Percentiles rank a stretch among this genome's conserved stretches.
Evolutionary conservation across 2,797 vertebrate genomes (phyloP).

Genomic region (Trematomus bernacchii): DNA sequence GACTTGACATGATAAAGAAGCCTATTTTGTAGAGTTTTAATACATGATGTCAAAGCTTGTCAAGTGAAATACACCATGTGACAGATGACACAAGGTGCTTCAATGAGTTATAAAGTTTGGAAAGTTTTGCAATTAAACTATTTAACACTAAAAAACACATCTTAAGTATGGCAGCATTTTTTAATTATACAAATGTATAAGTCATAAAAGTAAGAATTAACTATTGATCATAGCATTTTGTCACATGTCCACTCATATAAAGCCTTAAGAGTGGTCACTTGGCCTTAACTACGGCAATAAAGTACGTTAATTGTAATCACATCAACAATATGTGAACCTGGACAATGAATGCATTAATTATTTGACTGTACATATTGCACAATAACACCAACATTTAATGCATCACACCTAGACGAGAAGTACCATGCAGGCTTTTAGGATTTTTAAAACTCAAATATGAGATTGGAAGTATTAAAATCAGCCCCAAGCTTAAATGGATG

Average conservation of each 20-base stretch:
- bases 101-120: neutral
- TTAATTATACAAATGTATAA: neutral
- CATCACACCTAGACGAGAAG: neutral
- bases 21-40: neutral
- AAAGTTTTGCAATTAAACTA: neutral
- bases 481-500: neutral
- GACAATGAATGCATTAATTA: too few species aligned
- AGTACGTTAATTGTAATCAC: neutral
- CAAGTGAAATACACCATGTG: neutral
- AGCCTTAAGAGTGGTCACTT: neutral
- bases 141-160: too few species aligned
- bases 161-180: neutral
- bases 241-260: neutral
- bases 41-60: neutral
- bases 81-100: too few species aligned
- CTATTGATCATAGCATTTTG: neutral
- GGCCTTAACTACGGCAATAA: conserved; percentile 1
- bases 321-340: neutral
- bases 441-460: too few species aligned
- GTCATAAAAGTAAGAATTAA: too few species aligned
- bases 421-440: neutral
- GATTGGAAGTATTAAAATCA: neutral
- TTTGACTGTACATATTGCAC: neutral
- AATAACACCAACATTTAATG: neutral
- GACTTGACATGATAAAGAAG: too few species aligned